Evolutionary conservation across 2,888 invertebrate species (phyloP).

Genomic region (Strigamia maritima): DNA sequence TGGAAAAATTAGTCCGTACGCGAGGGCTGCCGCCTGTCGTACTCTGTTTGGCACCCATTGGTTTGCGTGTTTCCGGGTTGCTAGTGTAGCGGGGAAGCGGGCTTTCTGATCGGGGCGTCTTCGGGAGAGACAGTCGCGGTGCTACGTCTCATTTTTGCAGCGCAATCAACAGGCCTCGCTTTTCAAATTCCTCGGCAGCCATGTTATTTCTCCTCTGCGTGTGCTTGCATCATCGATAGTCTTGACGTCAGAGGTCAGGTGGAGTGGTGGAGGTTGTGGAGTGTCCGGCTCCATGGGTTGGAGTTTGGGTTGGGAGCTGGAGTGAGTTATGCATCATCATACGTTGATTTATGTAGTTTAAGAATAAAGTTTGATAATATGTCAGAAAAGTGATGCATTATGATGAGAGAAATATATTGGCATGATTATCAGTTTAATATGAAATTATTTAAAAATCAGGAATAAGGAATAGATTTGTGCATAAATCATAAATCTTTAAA

Average conservation of each 20-base stretch:
- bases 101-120: neutral
- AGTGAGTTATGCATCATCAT: no score
- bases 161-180: slow-evolving; percentile 2
- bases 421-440: no score
- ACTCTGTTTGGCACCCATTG: slow-evolving; percentile 40
- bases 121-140: neutral
- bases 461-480: no score
- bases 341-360: no score
- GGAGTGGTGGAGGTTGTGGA: neutral
- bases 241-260: neutral
- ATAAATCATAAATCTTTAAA: no score
- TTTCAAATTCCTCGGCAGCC: slow-evolving; percentile 32
- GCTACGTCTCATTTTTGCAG: neutral
- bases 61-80: neutral
- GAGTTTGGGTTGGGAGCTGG: no score
- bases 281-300: neutral
- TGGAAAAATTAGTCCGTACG: slow-evolving; percentile 39
- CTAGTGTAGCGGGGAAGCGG: neutral
- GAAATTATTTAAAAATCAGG: no score
- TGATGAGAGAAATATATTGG: no score
- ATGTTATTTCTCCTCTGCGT: slow-evolving; percentile 28
- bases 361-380: no score
- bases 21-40: slow-evolving; percentile 38
- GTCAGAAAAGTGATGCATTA: no score
- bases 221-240: neutral